Evolutionary conservation across 1,140 invertebrate genomes (phyloP).

Genomic region (Ooceraea biroi): DNA sequence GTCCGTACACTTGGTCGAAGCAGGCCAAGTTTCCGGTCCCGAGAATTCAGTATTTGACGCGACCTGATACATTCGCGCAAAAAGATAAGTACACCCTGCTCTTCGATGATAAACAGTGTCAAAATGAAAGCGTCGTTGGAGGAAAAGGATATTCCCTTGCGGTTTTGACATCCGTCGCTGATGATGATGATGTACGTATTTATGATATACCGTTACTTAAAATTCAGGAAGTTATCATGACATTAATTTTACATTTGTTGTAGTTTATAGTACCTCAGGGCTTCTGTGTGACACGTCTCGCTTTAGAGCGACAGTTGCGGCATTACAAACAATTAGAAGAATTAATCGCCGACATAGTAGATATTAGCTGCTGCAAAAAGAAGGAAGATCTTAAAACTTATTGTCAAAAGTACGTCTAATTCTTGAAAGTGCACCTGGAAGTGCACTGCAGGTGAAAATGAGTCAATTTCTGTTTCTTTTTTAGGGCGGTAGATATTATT

Average conservation of each 20-base stretch:
- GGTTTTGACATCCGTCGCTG: conserved; percentile 86
- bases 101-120: conserved; percentile 80
- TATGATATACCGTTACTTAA: not conserved
- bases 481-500: conserved; percentile 74
- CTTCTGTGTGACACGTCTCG: conserved; percentile 88
- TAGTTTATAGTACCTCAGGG: conserved; percentile 87
- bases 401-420: conserved; percentile 61
- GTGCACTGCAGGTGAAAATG: not conserved
- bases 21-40: not conserved
- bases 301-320: conserved; percentile 87
- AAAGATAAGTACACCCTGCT: conserved; percentile 80
- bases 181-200: conserved; percentile 81
- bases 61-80: not conserved
- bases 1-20: conserved; percentile 41
- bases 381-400: conserved; percentile 50
- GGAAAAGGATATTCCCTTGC: conserved; percentile 91
- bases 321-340: conserved; percentile 73
- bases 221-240: not conserved
- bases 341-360: conserved; percentile 64
- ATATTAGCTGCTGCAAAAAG: conserved; percentile 56
- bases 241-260: conserved; percentile 26
- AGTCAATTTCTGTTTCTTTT: conserved; percentile 39
- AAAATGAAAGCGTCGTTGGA: conserved; percentile 87
- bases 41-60: conserved; percentile 21
- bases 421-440: not conserved